phyloP scores from a whole-genome alignment of 2,113 vertebrate species.

The Upupa epops region DNA sequence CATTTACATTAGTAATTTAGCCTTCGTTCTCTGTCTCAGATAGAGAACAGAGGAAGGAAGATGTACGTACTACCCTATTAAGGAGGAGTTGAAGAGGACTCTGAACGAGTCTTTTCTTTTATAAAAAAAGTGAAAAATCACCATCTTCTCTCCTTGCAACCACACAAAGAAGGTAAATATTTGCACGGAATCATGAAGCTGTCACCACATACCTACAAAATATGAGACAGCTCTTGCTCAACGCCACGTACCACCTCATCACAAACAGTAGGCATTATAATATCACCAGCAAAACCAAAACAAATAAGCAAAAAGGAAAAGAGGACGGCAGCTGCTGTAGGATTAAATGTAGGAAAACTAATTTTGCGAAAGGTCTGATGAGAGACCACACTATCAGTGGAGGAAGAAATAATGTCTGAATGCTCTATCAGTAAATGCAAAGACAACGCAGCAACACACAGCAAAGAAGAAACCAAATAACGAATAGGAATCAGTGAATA shows the following conservation, averaged over 20 bases:
- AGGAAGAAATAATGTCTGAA: slow-evolving; percentile 12
- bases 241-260: background rate
- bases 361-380: slow-evolving; percentile 2
- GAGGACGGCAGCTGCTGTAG: background rate
- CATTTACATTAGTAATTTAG: background rate
- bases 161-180: background rate
- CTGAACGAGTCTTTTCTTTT: background rate
- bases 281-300: no score
- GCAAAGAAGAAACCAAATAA: slow-evolving; percentile 12
- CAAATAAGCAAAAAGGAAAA: background rate
- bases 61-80: background rate
- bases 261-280: slow-evolving; percentile 25
- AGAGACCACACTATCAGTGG: background rate
- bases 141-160: background rate
- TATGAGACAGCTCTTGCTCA: background rate
- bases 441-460: background rate
- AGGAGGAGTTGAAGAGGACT: background rate
- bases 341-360: slow-evolving; percentile 17
- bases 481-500: background rate
- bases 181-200: background rate
- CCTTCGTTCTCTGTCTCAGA: background rate
- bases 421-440: background rate
- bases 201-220: background rate
- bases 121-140: background rate
- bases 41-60: background rate